Conservation (phyloP, 2,888 invertebrate species). For the Phaedon cochleariae region DNA sequence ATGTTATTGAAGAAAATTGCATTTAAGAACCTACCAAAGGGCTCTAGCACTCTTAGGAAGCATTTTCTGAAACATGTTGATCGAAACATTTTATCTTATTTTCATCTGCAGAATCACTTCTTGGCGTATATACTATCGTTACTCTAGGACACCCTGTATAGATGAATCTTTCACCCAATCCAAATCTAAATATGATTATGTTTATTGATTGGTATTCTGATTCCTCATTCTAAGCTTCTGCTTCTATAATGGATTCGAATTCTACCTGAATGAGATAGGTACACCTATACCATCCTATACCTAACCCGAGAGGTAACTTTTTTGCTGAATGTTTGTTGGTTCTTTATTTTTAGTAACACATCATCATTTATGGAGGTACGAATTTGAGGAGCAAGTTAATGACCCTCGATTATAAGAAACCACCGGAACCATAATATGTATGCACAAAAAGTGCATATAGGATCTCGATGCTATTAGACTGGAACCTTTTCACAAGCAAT, state of each 20-base stretch:
- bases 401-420: constrained; percentile 4
- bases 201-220: background rate
- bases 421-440: background rate
- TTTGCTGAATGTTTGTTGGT: background rate
- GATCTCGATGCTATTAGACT: background rate
- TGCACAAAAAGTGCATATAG: background rate
- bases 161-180: background rate
- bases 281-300: too few relatives aligned
- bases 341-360: constrained; percentile 26
- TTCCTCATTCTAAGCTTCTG: background rate
- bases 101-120: too few relatives aligned
- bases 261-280: background rate
- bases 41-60: too few relatives aligned
- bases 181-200: background rate
- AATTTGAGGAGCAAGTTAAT: constrained; percentile 24
- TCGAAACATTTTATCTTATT: too few relatives aligned
- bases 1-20: too few relatives aligned
- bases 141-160: too few relatives aligned
- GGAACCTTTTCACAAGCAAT: background rate
- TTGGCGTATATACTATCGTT: too few relatives aligned
- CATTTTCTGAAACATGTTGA: too few relatives aligned
- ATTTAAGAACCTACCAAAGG: too few relatives aligned
- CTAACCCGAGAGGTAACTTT: constrained; percentile 23
- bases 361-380: constrained; percentile 23
- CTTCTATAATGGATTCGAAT: background rate